A percentile compares a stretch with the other conserved stretches of the same genome.
Evolutionary conservation across 2,113 vertebrate genomes (phyloP).

Genomic region (Mystacornis crossleyi): DNA sequence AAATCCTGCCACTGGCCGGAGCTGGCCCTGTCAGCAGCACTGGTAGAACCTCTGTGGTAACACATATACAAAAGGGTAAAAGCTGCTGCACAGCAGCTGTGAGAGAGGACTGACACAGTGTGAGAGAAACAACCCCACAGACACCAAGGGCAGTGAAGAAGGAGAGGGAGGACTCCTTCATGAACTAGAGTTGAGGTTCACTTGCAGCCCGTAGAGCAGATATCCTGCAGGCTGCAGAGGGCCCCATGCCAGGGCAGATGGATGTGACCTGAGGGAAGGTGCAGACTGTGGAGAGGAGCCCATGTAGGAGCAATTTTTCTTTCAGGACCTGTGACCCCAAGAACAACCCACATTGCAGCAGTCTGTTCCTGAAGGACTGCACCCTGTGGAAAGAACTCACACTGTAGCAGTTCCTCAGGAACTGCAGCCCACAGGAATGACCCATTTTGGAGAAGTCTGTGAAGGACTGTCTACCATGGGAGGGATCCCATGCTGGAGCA

Average conservation of each 20-base stretch:
- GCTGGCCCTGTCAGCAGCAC: neutral
- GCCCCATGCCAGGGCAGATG: neutral
- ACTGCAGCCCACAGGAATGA: neutral
- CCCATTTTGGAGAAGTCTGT: neutral
- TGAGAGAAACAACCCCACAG: neutral
- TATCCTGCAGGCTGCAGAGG: neutral
- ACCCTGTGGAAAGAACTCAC: neutral
- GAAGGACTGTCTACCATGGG: neutral
- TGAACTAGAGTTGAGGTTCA: neutral
- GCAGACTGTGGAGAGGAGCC: neutral
- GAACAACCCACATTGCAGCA: accelerated
- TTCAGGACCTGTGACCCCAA: neutral
- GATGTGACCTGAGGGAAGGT: neutral
- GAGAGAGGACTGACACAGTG: neutral
- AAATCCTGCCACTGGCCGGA: neutral
- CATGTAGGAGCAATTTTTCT: neutral
- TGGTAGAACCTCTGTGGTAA: neutral
- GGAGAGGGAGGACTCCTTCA: neutral
- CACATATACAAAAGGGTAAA: neutral
- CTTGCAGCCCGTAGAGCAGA: neutral
- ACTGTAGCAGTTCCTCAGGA: neutral
- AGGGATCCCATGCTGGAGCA: neutral
- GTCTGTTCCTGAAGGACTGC: neutral
- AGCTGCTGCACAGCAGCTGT: neutral
- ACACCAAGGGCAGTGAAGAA: neutral